These are phyloP conservation scores for Anodontia alba DNA, from an alignment of 2,888 invertebrate species.

Conservation along the genomic window DNA sequence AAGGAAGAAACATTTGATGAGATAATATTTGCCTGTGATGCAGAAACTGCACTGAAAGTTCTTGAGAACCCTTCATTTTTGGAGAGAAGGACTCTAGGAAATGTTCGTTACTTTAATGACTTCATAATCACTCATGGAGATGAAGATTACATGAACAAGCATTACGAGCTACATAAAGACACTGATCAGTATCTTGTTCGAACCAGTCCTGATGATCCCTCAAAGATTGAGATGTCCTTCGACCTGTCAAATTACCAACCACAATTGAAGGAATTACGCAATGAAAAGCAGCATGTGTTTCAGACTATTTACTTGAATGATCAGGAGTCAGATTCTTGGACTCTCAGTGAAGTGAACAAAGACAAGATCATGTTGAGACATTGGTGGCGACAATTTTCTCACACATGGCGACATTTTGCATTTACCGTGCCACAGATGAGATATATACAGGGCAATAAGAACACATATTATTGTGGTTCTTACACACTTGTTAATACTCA, in stretches of 20 bases:
- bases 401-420: constrained; percentile 77
- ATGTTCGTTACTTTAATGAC: constrained; percentile 76
- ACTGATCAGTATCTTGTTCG: constrained; percentile 75
- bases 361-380: constrained; percentile 69
- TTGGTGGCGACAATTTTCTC: constrained; percentile 79
- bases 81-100: constrained; percentile 72
- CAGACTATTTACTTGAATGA: constrained; percentile 78
- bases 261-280: constrained; percentile 65
- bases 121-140: constrained; percentile 77
- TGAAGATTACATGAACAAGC: constrained; percentile 73
- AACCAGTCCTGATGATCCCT: constrained; percentile 67
- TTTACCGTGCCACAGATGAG: constrained; percentile 75
- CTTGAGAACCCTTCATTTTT: constrained; percentile 68
- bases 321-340: constrained; percentile 67
- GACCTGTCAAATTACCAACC: constrained; percentile 78
- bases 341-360: constrained; percentile 64
- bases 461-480: constrained; percentile 74
- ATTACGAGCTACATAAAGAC: constrained; percentile 74
- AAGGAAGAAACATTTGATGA: constrained; percentile 70
- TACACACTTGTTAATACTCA: constrained; percentile 79
- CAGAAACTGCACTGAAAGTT: constrained; percentile 71
- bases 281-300: constrained; percentile 68
- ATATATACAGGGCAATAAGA: constrained; percentile 72
- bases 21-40: constrained; percentile 77
- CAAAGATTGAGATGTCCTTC: constrained; percentile 79